A percentile compares a stretch with the other conserved stretches of the same genome.
These are phyloP conservation scores for Erethizon dorsatum DNA, from an alignment of 2,797 vertebrate species.

Conservation along the genomic window DNA sequence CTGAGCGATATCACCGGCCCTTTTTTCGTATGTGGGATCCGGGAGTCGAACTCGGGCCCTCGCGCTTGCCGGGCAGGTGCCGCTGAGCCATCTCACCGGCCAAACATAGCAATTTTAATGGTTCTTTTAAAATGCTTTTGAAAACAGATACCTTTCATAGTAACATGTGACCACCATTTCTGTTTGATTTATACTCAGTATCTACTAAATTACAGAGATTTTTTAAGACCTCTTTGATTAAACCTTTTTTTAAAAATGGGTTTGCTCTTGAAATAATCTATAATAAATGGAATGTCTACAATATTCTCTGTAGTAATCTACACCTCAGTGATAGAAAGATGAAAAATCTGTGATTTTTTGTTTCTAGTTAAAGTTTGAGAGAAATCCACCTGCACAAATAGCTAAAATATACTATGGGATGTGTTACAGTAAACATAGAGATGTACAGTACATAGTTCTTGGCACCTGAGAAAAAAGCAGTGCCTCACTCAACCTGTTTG, in stretches of 20 bases:
- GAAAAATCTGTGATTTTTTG: neutral
- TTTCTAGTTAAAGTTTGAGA: neutral
- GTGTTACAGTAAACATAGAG: neutral
- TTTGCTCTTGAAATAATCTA: neutral
- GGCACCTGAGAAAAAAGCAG: neutral
- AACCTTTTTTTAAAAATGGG: neutral
- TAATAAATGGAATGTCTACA: neutral
- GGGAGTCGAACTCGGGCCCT: too few relatives aligned
- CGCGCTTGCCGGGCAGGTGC: too few relatives aligned
- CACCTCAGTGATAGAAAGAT: neutral
- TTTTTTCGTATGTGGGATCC: too few relatives aligned
- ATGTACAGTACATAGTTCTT: neutral
- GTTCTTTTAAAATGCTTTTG: constrained; percentile 19
- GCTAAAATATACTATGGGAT: neutral
- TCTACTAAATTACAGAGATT: neutral
- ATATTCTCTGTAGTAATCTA: neutral
- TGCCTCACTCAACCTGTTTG: neutral
- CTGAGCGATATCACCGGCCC: too few relatives aligned
- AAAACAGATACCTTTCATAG: constrained; percentile 6
- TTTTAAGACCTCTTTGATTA: constrained; percentile 14
- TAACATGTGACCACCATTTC: neutral
- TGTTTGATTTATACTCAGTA: constrained; percentile 3
- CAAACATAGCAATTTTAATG: neutral
- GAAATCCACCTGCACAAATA: neutral
- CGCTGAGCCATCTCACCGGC: too few relatives aligned